phyloP scores from a whole-genome alignment of 2,797 vertebrate genomes.

The Rhinella marina region DNA sequence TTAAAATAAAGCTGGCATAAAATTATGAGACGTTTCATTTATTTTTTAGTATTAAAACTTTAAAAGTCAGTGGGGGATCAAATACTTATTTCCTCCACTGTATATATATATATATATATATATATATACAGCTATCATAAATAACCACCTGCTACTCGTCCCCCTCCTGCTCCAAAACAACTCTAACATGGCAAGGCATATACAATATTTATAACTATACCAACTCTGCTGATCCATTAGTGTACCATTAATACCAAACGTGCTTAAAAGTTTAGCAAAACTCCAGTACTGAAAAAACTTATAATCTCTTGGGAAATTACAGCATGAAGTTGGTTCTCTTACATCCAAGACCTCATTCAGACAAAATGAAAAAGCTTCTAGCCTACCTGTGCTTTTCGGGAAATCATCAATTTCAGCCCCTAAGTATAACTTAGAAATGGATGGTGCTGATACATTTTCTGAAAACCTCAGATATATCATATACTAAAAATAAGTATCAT shows the following conservation, averaged over 20 bases:
- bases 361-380: constrained; percentile 18
- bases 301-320: constrained; percentile 36
- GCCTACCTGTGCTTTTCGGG: neutral
- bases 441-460: neutral
- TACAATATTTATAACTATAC: neutral
- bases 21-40: too few species aligned
- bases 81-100: too few species aligned
- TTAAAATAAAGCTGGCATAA: too few species aligned
- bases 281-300: neutral
- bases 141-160: too few species aligned
- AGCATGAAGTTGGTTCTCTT: neutral
- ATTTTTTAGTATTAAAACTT: too few species aligned
- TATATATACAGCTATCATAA: too few species aligned
- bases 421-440: constrained; percentile 28
- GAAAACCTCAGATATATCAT: neutral
- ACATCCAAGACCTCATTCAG: neutral
- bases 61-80: too few species aligned
- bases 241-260: neutral
- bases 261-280: neutral
- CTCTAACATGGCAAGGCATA: too few species aligned
- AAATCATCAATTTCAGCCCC: constrained; percentile 34
- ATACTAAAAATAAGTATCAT: neutral
- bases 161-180: too few species aligned
- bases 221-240: neutral
- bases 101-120: too few species aligned